Conservation (phyloP, 2,888 invertebrate genomes). For the Aleiodes alternator region DNA sequence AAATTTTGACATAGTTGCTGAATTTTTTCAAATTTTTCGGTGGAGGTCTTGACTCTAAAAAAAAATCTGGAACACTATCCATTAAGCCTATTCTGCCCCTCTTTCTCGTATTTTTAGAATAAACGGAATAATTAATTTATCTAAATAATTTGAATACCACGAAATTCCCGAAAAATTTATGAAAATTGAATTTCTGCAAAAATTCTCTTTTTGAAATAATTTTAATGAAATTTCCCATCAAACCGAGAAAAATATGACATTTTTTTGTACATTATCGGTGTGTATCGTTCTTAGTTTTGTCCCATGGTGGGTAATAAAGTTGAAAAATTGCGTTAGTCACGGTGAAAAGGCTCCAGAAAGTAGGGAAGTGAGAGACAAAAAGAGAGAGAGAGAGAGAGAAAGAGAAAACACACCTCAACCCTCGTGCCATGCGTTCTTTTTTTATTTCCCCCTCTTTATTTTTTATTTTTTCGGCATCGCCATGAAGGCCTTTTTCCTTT, state of each 20-base stretch:
- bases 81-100: no score
- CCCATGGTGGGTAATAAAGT: constrained; percentile 60
- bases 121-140: no score
- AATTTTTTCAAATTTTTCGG: no score
- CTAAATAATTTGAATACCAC: no score
- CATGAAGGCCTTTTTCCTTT: constrained; percentile 43
- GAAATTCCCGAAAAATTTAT: no score
- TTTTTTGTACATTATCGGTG: background rate
- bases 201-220: background rate
- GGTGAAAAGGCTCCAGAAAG: constrained; percentile 59
- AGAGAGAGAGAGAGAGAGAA: constrained; percentile 51
- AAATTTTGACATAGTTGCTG: no score
- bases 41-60: no score
- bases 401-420: constrained; percentile 49
- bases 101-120: no score
- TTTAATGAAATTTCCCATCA: background rate
- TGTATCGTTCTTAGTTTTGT: constrained; percentile 51
- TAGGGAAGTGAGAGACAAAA: constrained; percentile 44
- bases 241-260: background rate
- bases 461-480: constrained; percentile 26
- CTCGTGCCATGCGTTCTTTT: constrained; percentile 6
- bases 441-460: background rate
- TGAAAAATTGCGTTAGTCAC: constrained; percentile 64
- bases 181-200: no score
- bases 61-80: no score